phyloP scores from a whole-genome alignment of 2,888 invertebrate genomes.

The Harpalus rubripes region DNA sequence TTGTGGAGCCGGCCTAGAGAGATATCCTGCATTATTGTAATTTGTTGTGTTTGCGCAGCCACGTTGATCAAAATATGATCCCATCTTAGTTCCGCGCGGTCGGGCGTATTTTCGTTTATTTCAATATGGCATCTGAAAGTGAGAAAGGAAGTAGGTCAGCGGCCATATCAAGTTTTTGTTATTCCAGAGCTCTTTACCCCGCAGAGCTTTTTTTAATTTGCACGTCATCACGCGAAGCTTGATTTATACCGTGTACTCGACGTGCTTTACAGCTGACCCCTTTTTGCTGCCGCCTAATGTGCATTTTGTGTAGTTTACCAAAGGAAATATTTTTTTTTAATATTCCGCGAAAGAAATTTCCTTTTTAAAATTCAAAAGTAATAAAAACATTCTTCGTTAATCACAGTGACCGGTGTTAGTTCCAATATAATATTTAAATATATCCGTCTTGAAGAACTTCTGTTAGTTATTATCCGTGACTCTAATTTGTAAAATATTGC shows the following conservation, averaged over 20 bases:
- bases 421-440: too few species aligned
- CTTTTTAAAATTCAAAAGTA: not conserved
- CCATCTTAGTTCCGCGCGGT: not conserved
- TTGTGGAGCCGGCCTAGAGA: too few species aligned
- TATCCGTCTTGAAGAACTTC: too few species aligned
- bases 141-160: constrained; percentile 55
- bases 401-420: too few species aligned
- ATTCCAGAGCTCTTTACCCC: constrained; percentile 59
- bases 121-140: constrained; percentile 62
- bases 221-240: constrained; percentile 66
- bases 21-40: too few species aligned
- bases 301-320: constrained; percentile 58
- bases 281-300: constrained; percentile 63
- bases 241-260: constrained; percentile 63
- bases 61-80: not conserved
- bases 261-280: constrained; percentile 63
- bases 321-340: not conserved
- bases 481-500: too few species aligned
- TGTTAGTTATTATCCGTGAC: too few species aligned
- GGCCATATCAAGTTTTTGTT: constrained; percentile 64
- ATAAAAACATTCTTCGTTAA: too few species aligned
- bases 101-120: constrained; percentile 36
- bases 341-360: constrained; percentile 26
- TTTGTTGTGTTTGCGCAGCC: too few species aligned
- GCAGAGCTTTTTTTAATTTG: constrained; percentile 59